Evolutionary conservation across 2,797 vertebrate species (phyloP).

Genomic region (Helarctos malayanus): DNA sequence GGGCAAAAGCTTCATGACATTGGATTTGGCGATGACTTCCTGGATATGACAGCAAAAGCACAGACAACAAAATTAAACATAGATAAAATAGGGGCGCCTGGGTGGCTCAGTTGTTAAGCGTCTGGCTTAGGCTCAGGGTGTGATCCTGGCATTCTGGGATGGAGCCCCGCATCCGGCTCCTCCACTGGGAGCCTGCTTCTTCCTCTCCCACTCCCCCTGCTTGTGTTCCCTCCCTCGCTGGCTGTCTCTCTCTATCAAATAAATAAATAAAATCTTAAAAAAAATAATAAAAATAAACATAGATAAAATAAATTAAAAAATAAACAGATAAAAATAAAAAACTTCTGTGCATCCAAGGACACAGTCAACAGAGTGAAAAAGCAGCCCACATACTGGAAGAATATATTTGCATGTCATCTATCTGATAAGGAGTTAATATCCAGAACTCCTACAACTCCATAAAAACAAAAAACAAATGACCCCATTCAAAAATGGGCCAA

Average conservation of each 20-base stretch:
- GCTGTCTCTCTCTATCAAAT: too few relatives aligned
- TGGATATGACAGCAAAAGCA: background rate
- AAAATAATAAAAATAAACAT: background rate
- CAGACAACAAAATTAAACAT: background rate
- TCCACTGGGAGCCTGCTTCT: too few relatives aligned
- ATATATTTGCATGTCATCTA: background rate
- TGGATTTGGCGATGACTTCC: background rate
- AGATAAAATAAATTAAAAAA: background rate
- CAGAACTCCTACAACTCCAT: background rate
- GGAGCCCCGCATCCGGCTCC: too few relatives aligned
- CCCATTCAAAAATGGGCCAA: background rate
- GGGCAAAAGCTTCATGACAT: background rate
- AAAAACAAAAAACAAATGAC: background rate
- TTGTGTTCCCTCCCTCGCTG: too few relatives aligned
- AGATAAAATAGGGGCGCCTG: too few relatives aligned
- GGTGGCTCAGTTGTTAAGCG: too few relatives aligned
- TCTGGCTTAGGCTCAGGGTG: too few relatives aligned
- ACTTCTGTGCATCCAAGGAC: background rate
- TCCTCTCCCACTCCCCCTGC: too few relatives aligned
- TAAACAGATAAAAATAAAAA: background rate
- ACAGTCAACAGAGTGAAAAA: background rate
- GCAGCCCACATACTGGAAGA: background rate
- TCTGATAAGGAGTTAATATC: background rate
- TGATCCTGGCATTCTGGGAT: too few relatives aligned
- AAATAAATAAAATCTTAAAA: too few relatives aligned